Conservation (phyloP, 2,113 vertebrate genomes). For the Coracopsis vasa region DNA sequence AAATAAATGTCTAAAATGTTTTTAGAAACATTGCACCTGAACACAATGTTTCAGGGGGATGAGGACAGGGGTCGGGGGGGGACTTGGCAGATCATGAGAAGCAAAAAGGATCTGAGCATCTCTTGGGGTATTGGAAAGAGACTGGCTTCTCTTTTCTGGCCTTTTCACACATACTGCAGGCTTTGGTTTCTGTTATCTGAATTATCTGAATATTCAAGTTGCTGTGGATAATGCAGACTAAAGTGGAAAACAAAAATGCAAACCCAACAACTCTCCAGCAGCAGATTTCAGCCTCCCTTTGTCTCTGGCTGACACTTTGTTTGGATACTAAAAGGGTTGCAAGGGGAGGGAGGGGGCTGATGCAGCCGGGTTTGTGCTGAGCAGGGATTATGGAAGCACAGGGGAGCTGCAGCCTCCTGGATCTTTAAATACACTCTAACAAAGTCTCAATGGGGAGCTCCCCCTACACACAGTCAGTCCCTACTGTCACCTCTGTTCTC, state of each 20-base stretch:
- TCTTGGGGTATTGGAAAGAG: not conserved
- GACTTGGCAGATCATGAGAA: not conserved
- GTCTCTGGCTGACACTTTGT: conserved; percentile 4
- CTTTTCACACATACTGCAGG: not conserved
- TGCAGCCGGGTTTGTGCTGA: not conserved
- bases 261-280: not conserved
- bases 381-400: not conserved
- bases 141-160: not conserved
- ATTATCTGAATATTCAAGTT: not conserved
- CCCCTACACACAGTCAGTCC: not conserved
- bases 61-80: accelerated
- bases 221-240: not conserved
- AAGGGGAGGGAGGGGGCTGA: not conserved
- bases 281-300: not conserved
- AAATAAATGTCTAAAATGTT: not conserved
- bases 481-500: not conserved
- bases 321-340: not conserved
- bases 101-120: not conserved
- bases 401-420: not conserved
- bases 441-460: conserved; percentile 24
- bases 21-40: no score
- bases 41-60: not conserved
- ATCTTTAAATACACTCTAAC: not conserved
- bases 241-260: not conserved
- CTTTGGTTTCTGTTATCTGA: not conserved